Evolutionary conservation across 2,888 invertebrate species (phyloP), one percentile per base, ranked within the genome.

Genomic region (Melinaea marsaeus): DNA sequence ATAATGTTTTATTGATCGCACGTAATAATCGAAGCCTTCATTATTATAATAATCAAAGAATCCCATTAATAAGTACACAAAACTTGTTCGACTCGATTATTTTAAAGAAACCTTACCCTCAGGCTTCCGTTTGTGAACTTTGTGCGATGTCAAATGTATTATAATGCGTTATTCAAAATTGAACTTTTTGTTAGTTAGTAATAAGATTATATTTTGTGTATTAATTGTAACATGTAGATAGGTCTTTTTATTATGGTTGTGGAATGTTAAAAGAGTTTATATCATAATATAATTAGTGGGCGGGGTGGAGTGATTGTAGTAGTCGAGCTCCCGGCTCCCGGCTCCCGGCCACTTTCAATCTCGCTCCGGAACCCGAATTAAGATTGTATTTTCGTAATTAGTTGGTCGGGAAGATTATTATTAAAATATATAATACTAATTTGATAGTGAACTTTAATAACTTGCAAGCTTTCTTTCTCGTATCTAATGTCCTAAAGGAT

Each of bases 271-370:
- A 85, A 79, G 81, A 85, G 85, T 87, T 89, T 87, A 88, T 88
- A 86, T 85, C 85, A 82, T 88, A 89, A 84, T 85, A 86, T 91
- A 90, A 91, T 91, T 87, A 90, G 90, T 90, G 90, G 90, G 91
- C 79, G 90, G 88, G 82, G 88, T 86, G 79, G 86, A 83, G 87
- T 86, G 68, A 32, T 48, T 57, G 57, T 57, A 65, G 67, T 63
- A 56, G 65, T 35, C 9, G 62, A 46, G 58, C 22, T 22, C 22
- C 22, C 57, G 42, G 67, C 67, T 64, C 60, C 67, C 60, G 67
- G 55, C 47, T 56, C 51, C 51, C 55, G 61, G 65, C 61, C 79
- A 75, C 72, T 74, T 75, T 72, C 65, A 57, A 69, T 70, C 67
- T 65, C 65, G 60, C 55, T 42, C 22, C 55, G 47, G 57, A 42